Evolutionary conservation across 2,113 vertebrate species (phyloP), one percentile per base, ranked within the genome.

Genomic region (Spea bombifrons): DNA sequence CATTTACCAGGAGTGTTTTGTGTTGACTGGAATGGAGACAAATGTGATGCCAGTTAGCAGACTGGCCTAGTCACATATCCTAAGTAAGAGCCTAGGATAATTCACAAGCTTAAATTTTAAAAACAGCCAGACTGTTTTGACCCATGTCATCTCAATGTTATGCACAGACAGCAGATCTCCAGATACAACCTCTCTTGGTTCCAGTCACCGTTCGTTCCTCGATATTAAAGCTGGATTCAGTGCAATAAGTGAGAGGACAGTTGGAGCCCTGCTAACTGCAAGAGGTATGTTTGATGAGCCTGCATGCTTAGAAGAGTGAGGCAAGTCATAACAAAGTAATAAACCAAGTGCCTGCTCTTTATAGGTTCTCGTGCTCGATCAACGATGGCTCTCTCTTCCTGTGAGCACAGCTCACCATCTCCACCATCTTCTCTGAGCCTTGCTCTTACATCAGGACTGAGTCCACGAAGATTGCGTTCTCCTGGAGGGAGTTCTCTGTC

Each of bases 351-450:
- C 10, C 46, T 12, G 17, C 67, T 71, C 16, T 43, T 78, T 73
- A 7, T 67, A 98, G 97, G 94, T 6, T 92, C 95, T 83, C 92
- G 97, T 83, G 97, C 95, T 5, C 88, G 97, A 80, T 95, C 96
- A 0, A 98, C 97, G 12, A 96, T 99, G 1, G 97, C 97, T 0
- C 96, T 98, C 30, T 95, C 94, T 0, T 85, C 90, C 0, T 93
- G 95, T 52, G 95, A 99, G 81, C 94, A 92, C 85, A 89, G 94
- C 10, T 91, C 90, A 75, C 92, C 94, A 0, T 84, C 90, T 0
- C 87, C 86, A 1, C 75, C 69, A 0, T 95, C 94, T 0, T 93
- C 97, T 1, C 95, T 98, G 77, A 95, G 97, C 83, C 90, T 98
- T 75, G 96, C 77, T 97, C 89, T 88, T 93, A 90, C 94, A 93